These are phyloP conservation scores for Cephonodes hylas DNA, from an alignment of 2,888 invertebrate species.

Conservation along the genomic window DNA sequence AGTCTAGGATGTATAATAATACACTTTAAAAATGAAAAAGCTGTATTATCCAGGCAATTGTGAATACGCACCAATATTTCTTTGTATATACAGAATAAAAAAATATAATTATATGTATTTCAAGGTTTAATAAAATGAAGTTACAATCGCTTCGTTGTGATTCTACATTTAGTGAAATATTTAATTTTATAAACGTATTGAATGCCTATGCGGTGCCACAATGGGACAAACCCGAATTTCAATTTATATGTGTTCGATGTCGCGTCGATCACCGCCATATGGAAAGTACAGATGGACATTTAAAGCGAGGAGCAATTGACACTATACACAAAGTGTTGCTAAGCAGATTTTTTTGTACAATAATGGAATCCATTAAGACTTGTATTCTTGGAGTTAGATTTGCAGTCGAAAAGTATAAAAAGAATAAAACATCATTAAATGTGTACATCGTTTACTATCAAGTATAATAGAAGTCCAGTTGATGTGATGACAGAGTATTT, in stretches of 20 bases:
- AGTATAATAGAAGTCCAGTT: too few relatives aligned
- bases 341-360: conserved; percentile 19
- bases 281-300: conserved; percentile 42
- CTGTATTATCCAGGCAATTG: too few relatives aligned
- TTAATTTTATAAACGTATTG: not conserved
- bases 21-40: too few relatives aligned
- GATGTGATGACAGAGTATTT: not conserved
- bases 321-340: conserved; percentile 34
- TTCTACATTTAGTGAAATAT: not conserved
- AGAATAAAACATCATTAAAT: too few relatives aligned
- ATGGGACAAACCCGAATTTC: conserved; percentile 38
- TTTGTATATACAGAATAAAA: too few relatives aligned
- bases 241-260: conserved; percentile 42
- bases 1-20: too few relatives aligned
- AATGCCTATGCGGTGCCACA: conserved; percentile 14
- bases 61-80: too few relatives aligned
- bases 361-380: not conserved
- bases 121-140: too few relatives aligned
- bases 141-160: not conserved
- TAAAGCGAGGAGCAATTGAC: conserved; percentile 34
- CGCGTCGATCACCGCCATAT: conserved; percentile 38
- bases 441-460: too few relatives aligned
- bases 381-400: not conserved
- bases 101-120: too few relatives aligned
- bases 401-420: not conserved